phyloP scores from a whole-genome alignment of 2,113 vertebrate genomes.

The Spilogale gracilis region DNA sequence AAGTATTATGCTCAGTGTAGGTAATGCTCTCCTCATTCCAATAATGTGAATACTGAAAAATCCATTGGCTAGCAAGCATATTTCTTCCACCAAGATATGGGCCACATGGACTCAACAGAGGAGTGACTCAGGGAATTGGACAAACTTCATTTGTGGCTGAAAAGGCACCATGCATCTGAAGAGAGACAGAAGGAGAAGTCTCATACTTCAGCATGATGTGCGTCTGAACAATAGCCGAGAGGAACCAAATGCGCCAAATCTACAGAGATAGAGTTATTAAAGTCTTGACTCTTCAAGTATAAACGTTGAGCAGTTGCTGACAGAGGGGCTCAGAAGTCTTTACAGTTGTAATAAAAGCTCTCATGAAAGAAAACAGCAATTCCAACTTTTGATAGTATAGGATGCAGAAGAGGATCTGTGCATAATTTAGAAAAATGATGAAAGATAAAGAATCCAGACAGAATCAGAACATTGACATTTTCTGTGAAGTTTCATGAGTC shows the following conservation, averaged over 20 bases:
- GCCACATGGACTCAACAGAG: background rate
- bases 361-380: constrained; percentile 22
- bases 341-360: background rate
- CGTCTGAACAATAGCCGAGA: background rate
- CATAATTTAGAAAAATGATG: background rate
- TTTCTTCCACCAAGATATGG: background rate
- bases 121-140: background rate
- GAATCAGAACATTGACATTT: background rate
- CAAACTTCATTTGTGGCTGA: background rate
- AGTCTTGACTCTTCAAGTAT: background rate
- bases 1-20: background rate
- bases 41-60: background rate
- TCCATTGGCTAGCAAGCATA: background rate
- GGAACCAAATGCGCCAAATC: background rate
- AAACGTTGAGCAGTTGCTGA: constrained; percentile 24
- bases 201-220: background rate
- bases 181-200: background rate
- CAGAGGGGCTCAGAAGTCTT: background rate
- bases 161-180: background rate
- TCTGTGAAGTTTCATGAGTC: background rate
- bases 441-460: background rate
- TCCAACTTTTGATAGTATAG: background rate
- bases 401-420: background rate
- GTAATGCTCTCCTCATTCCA: background rate
- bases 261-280: background rate